Evolutionary conservation across 92 coral and sea anemone species (phyloP), one percentile per base, ranked within the genome.

Genomic region (Anthopleura xanthogrammica): DNA sequence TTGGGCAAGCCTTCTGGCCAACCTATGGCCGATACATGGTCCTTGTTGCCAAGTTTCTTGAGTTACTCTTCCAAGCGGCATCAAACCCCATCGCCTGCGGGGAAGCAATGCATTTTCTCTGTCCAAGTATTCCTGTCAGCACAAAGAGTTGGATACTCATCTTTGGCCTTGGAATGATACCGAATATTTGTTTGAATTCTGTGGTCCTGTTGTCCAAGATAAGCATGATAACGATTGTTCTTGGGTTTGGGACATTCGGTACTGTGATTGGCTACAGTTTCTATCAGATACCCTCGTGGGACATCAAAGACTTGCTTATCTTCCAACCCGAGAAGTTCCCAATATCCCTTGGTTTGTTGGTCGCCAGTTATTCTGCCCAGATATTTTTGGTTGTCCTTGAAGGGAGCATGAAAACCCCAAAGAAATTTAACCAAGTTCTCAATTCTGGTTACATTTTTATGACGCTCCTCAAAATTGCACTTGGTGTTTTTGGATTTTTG

Each of bases 1-100:
- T 92, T 7, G 95, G 95, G 41, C 93, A 92, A 41, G 95, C 91
- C 20, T 87, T 90, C 82, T 92, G 95, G 95, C 95, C 95, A 22
- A 50, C 40, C 58, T 80, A 84, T 71, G 95, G 95, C 48, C 75
- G 93, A 55, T 85, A 81, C 85, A 83, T 92, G 83, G 95, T 89
- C 7, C 77, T 89, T 12, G 86, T 83, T 20, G 87, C 85, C 20
- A 92, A 89, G 57, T 89, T 92, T 79, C 78, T 92, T 5, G 95
- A 92, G 81, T 76, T 92, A 41, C 80, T 92, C 77, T 89, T 92
- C 57, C 76, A 86, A 36, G 94, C 94, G 11, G 70, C 92, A 42
- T 65, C 90, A 3, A 86, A 89, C 73, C 92, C 95, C 19, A 90
- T 92, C 5, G 95, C 92, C 12, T 92, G 95, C 56, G 95, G 89